Evolutionary conservation across 92 coral and sea anemone genomes (phyloP), one percentile per base, ranked within the genome.

Genomic region (Umimayanthus chanpuru): DNA sequence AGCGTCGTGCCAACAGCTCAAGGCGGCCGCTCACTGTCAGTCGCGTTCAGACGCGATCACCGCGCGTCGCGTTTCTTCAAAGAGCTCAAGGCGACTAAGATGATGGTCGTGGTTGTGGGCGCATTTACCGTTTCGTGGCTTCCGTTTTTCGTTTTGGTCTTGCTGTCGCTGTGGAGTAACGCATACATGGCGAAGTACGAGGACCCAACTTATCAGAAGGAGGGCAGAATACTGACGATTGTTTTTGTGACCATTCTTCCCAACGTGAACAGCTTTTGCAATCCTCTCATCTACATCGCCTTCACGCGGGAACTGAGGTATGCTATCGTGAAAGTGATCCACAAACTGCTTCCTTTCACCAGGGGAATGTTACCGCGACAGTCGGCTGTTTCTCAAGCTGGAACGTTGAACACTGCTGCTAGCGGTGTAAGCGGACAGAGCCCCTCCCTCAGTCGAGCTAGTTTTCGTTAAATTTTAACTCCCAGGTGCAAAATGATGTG

Each of bases 41-140:
- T 21, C 66, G 86, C 77, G 32, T 10, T 70, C 16, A 25, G 26
- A 25, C 74, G 40, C 86, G 44, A 81, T 20, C 29, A 88, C 49
- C 93, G 94, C n/a, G 85, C 91, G 0, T 43, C 89, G 25, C 91
- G 92, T 44, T 56, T 94, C 38, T 85, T 92, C 53, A 93, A 92
- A 23, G 98, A 94, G 78, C 85, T 94, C 40, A 89, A 89, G 55
- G 93, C 98, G 6, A 92, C 94, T 1, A 94, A 94, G 85, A 94
- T 93, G 95, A 93, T 94, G 94, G 94, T 93, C 9, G 89, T 89
- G 5, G 98, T 94, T 7, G 95, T 94, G 12, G 94, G 95, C 20
- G 93, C 88, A 30, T 94, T 94, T 28, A 89, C 91, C 73, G 66
- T 91, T 11, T 91, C 92, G 66, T 93, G 98, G 98, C 73, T 93